phyloP scores from a whole-genome alignment of 2,797 vertebrate genomes.

The Megalops cyprinoides region DNA sequence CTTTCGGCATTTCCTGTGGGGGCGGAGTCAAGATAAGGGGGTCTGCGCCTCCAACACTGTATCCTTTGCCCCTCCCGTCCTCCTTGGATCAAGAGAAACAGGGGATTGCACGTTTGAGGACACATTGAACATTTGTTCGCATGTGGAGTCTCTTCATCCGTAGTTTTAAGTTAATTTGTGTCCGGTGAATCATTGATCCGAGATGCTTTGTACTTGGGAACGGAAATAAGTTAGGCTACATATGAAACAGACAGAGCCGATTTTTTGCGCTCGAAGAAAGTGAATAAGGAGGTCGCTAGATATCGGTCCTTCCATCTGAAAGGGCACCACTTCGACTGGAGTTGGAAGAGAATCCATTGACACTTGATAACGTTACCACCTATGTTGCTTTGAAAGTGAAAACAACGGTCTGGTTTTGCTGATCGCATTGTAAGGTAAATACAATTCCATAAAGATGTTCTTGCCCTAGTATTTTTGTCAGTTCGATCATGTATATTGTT shows the following conservation, averaged over 20 bases:
- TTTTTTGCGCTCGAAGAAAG: not conserved
- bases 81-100: not conserved
- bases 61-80: not conserved
- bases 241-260: not conserved
- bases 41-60: not conserved
- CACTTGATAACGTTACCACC: not conserved
- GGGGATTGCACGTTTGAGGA: not conserved
- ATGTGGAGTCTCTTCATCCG: not conserved
- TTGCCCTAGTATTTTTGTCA: too few relatives aligned
- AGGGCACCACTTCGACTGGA: not conserved
- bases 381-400: slow-evolving; percentile 13
- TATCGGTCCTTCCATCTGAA: slow-evolving; percentile 1
- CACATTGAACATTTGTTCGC: not conserved
- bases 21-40: slow-evolving; percentile 55
- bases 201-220: not conserved
- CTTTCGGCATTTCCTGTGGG: slow-evolving; percentile 47
- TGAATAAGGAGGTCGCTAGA: not conserved
- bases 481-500: not conserved
- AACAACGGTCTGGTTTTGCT: slow-evolving; percentile 9
- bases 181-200: not conserved
- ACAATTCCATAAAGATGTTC: not conserved
- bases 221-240: not conserved
- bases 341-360: not conserved
- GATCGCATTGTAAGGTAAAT: slow-evolving; percentile 23
- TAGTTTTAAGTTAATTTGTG: not conserved